phyloP scores from a whole-genome alignment of 2,888 invertebrate genomes.

The Rhodophaea formosa region DNA sequence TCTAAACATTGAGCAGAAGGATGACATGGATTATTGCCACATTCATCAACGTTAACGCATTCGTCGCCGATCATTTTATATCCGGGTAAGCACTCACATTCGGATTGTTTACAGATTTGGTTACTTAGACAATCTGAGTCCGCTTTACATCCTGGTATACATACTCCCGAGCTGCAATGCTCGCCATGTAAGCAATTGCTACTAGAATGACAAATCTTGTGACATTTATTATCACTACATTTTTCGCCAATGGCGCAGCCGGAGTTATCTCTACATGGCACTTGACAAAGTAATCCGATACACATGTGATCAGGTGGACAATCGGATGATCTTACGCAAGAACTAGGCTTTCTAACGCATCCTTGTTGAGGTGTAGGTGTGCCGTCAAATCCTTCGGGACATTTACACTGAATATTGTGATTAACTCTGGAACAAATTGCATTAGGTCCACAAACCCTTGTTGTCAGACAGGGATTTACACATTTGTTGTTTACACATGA shows the following conservation, averaged over 20 bases:
- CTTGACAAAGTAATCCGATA: constrained; percentile 87
- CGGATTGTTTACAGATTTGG: constrained; percentile 87
- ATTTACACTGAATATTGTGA: constrained; percentile 89
- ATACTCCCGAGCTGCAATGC: constrained; percentile 90
- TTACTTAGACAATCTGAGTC: constrained; percentile 90
- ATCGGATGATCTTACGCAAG: constrained; percentile 85
- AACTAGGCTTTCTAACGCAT: constrained; percentile 89
- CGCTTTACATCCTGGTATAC: constrained; percentile 90
- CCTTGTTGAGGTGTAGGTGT: constrained; percentile 94
- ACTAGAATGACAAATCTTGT: constrained; percentile 93
- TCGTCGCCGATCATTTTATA: constrained; percentile 87
- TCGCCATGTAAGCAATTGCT: constrained; percentile 95
- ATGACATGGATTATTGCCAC: constrained; percentile 89
- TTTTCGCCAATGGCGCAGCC: constrained; percentile 92
- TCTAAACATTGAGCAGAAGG: constrained; percentile 90
- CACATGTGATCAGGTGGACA: constrained; percentile 91
- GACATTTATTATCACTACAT: constrained; percentile 88
- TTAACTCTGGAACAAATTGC: constrained; percentile 88
- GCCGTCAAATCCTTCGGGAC: constrained; percentile 92
- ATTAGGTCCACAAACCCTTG: constrained; percentile 91
- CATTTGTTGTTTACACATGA: constrained; percentile 93
- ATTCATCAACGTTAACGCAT: constrained; percentile 92
- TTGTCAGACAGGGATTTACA: constrained; percentile 88
- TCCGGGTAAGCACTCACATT: constrained; percentile 89
- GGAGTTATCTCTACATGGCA: constrained; percentile 87